Evolutionary conservation across 2,888 invertebrate species (phyloP).

Genomic region (Drosophila quinaria): DNA sequence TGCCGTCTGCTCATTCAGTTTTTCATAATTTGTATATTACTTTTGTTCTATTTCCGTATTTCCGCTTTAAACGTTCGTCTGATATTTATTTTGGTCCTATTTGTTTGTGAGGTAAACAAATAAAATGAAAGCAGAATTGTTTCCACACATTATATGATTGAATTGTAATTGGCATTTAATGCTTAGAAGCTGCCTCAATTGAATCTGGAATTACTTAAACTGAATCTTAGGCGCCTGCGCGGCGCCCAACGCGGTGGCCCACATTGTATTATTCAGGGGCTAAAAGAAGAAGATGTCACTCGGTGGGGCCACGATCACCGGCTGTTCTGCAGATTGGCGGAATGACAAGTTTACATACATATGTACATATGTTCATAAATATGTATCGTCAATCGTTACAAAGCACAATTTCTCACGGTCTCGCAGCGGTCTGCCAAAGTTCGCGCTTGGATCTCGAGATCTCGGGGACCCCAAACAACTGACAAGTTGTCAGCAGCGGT

Average conservation of each 20-base stretch:
- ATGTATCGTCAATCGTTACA: conserved; percentile 4
- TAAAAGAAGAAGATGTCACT: conserved; percentile 23
- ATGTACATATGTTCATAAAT: background rate
- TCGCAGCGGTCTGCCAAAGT: conserved; percentile 36
- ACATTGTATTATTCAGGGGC: conserved; percentile 24
- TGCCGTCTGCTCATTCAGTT: conserved; percentile 9
- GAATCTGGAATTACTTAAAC: conserved; percentile 33
- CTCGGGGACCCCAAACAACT: conserved; percentile 13
- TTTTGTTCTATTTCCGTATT: conserved; percentile 55
- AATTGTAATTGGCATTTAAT: conserved; percentile 1
- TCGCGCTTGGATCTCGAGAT: conserved; percentile 18
- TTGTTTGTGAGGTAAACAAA: conserved; percentile 31
- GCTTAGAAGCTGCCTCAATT: conserved; percentile 6
- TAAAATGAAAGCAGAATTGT: conserved; percentile 13
- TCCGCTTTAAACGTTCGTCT: conserved; percentile 40
- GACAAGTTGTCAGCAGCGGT: conserved; percentile 65
- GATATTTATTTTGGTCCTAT: conserved; percentile 37
- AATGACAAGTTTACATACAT: conserved; percentile 15
- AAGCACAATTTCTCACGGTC: conserved; percentile 62
- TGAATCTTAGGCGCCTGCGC: conserved; percentile 31
- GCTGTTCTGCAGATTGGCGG: conserved; percentile 49
- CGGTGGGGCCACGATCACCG: conserved; percentile 52
- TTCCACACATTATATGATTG: conserved; percentile 8
- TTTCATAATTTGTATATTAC: conserved; percentile 55
- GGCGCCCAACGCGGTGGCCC: conserved; percentile 59